Evolutionary conservation across 1,140 invertebrate genomes (phyloP).

Genomic region (Papilio helenus): DNA sequence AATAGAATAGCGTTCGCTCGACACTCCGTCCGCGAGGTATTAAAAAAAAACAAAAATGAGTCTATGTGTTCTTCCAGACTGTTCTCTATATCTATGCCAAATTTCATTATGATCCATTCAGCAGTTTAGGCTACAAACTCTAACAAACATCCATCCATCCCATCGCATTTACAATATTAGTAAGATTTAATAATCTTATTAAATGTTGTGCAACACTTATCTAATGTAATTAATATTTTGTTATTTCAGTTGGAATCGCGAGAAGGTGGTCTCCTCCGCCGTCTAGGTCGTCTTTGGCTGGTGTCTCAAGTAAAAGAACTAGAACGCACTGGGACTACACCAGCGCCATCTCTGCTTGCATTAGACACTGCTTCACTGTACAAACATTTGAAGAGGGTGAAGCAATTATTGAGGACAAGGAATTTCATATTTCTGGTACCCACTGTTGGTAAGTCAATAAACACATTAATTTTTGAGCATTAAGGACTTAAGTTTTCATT

Average conservation of each 20-base stretch:
- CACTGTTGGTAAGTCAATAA: conserved; percentile 55
- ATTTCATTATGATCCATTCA: too few species aligned
- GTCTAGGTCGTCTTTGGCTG: conserved; percentile 84
- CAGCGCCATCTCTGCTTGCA: conserved; percentile 76
- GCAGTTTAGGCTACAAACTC: too few species aligned
- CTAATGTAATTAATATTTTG: not conserved
- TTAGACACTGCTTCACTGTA: conserved; percentile 75
- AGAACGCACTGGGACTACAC: conserved; percentile 74
- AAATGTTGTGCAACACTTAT: not conserved
- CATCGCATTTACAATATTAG: too few species aligned
- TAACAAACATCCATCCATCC: too few species aligned
- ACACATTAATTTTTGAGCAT: conserved; percentile 37
- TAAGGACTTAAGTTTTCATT: not conserved
- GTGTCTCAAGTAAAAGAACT: conserved; percentile 84
- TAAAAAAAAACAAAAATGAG: too few species aligned
- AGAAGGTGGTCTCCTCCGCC: conserved; percentile 75
- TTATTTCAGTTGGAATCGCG: conserved; percentile 46
- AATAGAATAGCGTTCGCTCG: too few species aligned
- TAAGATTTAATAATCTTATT: too few species aligned
- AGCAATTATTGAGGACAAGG: conserved; percentile 86
- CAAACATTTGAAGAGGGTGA: conserved; percentile 87
- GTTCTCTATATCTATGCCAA: too few species aligned
- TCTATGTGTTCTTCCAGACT: too few species aligned
- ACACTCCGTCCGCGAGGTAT: too few species aligned
- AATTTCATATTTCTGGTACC: conserved; percentile 71